Percentiles rank a stretch among this genome's conserved stretches.
Conservation (phyloP, 2,113 vertebrate species). For the Megaptera novaeangliae region DNA sequence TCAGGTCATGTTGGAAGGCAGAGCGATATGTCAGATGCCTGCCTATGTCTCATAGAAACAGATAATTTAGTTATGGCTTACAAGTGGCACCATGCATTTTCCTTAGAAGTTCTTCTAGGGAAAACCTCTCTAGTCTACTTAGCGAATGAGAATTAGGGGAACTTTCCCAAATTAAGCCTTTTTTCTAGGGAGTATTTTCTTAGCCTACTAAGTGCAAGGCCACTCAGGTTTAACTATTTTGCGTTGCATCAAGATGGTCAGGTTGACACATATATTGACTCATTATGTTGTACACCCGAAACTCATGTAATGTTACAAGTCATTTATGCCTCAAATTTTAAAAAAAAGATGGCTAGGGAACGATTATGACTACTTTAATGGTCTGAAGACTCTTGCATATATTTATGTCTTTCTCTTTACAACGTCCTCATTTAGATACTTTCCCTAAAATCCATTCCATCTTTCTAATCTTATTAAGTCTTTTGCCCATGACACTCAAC, state of each 20-base stretch:
- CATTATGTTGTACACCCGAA: background rate
- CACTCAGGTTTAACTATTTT: slow-evolving; percentile 6
- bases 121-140: background rate
- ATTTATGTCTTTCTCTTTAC: background rate
- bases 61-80: background rate
- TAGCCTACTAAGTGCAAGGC: background rate
- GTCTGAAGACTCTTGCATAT: background rate
- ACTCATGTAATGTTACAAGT: background rate
- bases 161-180: background rate
- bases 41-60: background rate
- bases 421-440: background rate
- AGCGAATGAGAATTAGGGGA: slow-evolving; percentile 25
- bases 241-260: background rate
- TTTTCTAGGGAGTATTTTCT: slow-evolving; percentile 7
- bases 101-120: background rate
- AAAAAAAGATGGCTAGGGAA: background rate
- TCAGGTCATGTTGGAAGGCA: background rate
- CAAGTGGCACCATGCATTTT: background rate
- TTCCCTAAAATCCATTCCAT: slow-evolving; percentile 32
- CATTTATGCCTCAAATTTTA: background rate
- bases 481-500: background rate
- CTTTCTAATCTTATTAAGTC: slow-evolving; percentile 20
- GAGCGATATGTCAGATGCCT: background rate
- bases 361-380: background rate
- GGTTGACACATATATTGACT: background rate